Evolutionary conservation across 2,888 invertebrate genomes (phyloP).

Genomic region (Aporophyla lueneburgensis): DNA sequence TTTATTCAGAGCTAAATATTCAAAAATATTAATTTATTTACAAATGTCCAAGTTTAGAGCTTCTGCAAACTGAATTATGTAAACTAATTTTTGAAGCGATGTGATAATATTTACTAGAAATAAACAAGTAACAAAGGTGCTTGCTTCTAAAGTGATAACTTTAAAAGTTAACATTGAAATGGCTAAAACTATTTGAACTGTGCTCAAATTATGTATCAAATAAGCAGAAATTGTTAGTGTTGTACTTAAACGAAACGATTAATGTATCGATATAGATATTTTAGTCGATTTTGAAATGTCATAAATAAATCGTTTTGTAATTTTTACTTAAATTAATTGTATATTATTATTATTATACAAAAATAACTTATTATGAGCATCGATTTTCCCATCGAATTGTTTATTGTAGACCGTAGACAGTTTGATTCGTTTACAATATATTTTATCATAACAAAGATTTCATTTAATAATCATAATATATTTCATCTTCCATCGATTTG

Average conservation of each 20-base stretch:
- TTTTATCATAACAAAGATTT: conserved; percentile 21
- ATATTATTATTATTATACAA: conserved; percentile 28
- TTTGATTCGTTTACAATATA: conserved; percentile 39
- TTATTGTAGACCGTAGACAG: conserved; percentile 49
- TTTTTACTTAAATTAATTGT: conserved; percentile 56
- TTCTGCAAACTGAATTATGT: conserved; percentile 29
- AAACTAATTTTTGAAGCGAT: conserved; percentile 48
- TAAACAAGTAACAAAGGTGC: conserved; percentile 34
- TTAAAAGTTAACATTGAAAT: conserved; percentile 51
- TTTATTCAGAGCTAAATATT: not conserved
- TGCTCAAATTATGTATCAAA: conserved; percentile 64
- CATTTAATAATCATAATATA: conserved; percentile 32
- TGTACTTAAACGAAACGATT: conserved; percentile 67
- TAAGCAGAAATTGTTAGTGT: conserved; percentile 50
- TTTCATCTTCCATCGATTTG: conserved; percentile 53
- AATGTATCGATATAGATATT: conserved; percentile 57
- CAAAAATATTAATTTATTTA: not conserved
- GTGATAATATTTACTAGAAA: conserved; percentile 64
- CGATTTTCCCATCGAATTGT: conserved; percentile 48
- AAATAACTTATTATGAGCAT: conserved; percentile 37
- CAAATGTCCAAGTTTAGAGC: conserved; percentile 1
- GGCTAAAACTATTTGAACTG: conserved; percentile 46
- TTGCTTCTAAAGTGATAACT: conserved; percentile 51
- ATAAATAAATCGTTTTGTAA: conserved; percentile 41
- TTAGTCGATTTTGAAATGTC: conserved; percentile 66